phyloP scores from a whole-genome alignment of 2,888 invertebrate genomes.

The Apamea epomidion region DNA sequence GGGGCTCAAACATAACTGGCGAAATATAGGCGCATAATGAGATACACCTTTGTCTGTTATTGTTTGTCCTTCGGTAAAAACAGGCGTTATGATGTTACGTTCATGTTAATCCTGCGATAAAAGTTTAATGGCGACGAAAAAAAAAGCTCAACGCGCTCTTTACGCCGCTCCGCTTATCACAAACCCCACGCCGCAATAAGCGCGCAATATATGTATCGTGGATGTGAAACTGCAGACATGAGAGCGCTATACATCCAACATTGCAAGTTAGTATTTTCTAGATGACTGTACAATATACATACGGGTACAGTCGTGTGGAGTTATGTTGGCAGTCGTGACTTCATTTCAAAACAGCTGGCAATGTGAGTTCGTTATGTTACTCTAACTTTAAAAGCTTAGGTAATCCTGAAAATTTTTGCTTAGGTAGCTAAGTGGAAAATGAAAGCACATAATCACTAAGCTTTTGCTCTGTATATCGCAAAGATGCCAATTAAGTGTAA shows the following conservation, averaged over 20 bases:
- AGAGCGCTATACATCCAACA: constrained; percentile 52
- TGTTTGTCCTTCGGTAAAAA: background rate
- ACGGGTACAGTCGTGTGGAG: constrained; percentile 41
- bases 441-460: constrained; percentile 6
- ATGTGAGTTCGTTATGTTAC: constrained; percentile 36
- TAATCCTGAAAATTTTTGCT: constrained; percentile 31
- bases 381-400: constrained; percentile 27
- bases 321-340: constrained; percentile 53
- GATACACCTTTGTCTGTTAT: background rate
- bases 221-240: constrained; percentile 59
- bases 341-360: constrained; percentile 48
- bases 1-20: background rate
- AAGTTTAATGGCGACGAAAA: background rate
- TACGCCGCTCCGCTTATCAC: constrained; percentile 49
- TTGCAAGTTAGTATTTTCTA: constrained; percentile 61
- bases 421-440: constrained; percentile 14
- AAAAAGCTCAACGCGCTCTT: background rate
- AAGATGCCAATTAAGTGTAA: background rate
- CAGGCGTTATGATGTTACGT: background rate
- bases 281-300: constrained; percentile 62
- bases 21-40: background rate
- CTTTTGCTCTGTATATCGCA: background rate
- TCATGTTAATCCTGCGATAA: background rate
- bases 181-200: constrained; percentile 19
- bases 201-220: constrained; percentile 42